phyloP scores from a whole-genome alignment of 2,888 invertebrate species.

The Andricus quercusramuli region DNA sequence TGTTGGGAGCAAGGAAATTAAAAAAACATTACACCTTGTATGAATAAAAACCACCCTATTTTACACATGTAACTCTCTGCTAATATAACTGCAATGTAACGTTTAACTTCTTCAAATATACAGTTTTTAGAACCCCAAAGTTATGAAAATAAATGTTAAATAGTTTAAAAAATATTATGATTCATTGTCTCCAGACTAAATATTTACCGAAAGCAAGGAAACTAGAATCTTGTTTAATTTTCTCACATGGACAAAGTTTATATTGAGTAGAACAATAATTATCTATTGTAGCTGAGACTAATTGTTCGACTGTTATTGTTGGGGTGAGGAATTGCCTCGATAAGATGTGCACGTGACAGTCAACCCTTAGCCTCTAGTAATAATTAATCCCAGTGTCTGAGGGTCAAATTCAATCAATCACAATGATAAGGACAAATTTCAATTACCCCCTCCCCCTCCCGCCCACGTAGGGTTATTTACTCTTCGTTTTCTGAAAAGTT shows the following conservation, averaged over 20 bases:
- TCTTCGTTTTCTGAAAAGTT: not conserved
- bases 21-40: no score
- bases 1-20: no score
- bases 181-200: not conserved
- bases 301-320: slow-evolving; percentile 7
- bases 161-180: not conserved
- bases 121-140: not conserved
- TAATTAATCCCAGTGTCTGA: slow-evolving; percentile 14
- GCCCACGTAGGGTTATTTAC: not conserved
- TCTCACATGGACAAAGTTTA: not conserved
- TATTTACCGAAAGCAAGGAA: no score
- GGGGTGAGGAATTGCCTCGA: slow-evolving; percentile 9
- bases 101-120: no score
- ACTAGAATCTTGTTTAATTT: not conserved
- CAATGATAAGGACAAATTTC: slow-evolving; percentile 11
- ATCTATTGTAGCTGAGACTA: not conserved
- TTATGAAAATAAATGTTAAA: not conserved
- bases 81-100: no score
- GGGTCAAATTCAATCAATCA: slow-evolving; percentile 28
- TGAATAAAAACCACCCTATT: no score
- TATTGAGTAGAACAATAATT: not conserved
- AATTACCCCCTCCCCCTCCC: not conserved
- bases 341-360: slow-evolving; percentile 15
- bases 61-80: no score
- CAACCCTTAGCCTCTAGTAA: not conserved